Conservation (phyloP, 2,113 vertebrate species). For the Coryphaenoides rupestris region DNA sequence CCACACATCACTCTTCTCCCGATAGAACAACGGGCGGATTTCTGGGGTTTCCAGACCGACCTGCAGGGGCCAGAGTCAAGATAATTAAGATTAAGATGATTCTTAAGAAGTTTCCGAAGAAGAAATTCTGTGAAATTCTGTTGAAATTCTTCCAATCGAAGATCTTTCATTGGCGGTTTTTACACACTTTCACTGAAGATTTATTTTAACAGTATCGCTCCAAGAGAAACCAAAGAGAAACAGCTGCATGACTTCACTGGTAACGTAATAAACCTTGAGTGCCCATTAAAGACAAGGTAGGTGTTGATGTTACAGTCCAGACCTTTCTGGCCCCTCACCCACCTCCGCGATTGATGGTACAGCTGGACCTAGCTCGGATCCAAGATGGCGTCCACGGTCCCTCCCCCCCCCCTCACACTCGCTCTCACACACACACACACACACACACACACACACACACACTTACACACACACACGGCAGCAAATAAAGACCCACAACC, state of each 20-base stretch:
- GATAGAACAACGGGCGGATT: conserved; percentile 33
- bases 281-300: conserved; percentile 20
- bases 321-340: no score
- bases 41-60: conserved; percentile 20
- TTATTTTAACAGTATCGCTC: no score
- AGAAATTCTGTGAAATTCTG: no score
- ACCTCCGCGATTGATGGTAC: conserved; percentile 9
- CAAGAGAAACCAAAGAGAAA: no score
- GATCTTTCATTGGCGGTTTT: no score
- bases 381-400: conserved; percentile 28
- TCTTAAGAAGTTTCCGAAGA: no score
- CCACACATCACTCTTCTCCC: conserved; percentile 54
- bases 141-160: no score
- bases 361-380: conserved; percentile 24
- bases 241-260: neutral
- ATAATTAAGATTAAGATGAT: no score
- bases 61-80: no score
- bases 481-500: conserved; percentile 51
- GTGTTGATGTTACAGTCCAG: conserved; percentile 7
- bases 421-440: neutral
- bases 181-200: no score
- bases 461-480: conserved; percentile 6
- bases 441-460: neutral
- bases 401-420: conserved; percentile 28
- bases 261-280: conserved; percentile 23